phyloP scores from a whole-genome alignment of 2,113 vertebrate species.

The Eleginops maclovinus region DNA sequence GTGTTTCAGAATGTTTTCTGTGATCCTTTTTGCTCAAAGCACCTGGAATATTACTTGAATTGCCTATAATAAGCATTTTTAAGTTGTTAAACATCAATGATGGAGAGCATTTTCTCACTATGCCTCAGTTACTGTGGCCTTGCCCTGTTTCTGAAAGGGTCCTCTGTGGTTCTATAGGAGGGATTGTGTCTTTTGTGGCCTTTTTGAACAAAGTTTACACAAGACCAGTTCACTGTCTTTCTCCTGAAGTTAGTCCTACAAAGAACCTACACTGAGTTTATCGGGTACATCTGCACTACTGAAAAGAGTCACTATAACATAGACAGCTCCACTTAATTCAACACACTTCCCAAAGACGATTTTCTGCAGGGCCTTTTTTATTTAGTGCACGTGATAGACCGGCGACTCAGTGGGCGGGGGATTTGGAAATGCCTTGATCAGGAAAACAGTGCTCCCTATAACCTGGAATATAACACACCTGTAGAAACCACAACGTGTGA shows the following conservation, averaged over 20 bases:
- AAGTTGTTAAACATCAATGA: slow-evolving; percentile 16
- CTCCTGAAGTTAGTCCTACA: slow-evolving; percentile 36
- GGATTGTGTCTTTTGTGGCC: slow-evolving; percentile 53
- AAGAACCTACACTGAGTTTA: slow-evolving; percentile 18
- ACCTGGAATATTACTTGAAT: slow-evolving; percentile 54
- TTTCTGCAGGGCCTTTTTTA: slow-evolving; percentile 16
- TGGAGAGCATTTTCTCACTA: slow-evolving; percentile 17
- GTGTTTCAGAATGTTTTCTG: slow-evolving; percentile 23
- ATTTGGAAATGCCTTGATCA: slow-evolving; percentile 60
- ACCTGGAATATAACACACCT: slow-evolving; percentile 32
- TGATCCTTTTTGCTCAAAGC: slow-evolving; percentile 29
- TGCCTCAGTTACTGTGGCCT: slow-evolving; percentile 45
- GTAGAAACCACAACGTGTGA: slow-evolving; percentile 39
- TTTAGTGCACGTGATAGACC: slow-evolving; percentile 14
- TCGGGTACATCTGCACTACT: slow-evolving; percentile 6
- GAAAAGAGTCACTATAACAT: background rate
- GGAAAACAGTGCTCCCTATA: slow-evolving; percentile 58
- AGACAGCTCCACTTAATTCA: background rate
- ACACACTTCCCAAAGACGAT: background rate
- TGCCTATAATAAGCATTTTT: slow-evolving; percentile 39
- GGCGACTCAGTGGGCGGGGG: slow-evolving; percentile 7
- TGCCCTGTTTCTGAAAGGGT: slow-evolving; percentile 34
- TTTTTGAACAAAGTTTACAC: slow-evolving; percentile 64
- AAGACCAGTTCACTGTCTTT: slow-evolving; percentile 63
- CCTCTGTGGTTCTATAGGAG: slow-evolving; percentile 37